phyloP scores from a whole-genome alignment of 2,797 vertebrate species.

The Chloroceryle amazona region DNA sequence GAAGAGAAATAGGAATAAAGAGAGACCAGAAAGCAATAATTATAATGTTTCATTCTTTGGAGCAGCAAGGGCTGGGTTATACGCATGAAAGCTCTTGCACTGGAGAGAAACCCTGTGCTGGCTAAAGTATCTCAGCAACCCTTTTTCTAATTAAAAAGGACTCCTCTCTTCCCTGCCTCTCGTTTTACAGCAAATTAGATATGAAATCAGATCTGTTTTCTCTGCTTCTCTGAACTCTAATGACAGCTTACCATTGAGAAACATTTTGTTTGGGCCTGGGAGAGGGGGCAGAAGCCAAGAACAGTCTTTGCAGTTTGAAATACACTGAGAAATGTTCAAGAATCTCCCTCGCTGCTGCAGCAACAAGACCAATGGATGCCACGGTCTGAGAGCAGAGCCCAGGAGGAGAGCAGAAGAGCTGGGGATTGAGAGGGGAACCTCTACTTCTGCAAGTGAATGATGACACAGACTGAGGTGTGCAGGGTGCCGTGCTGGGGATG shows the following conservation, averaged over 20 bases:
- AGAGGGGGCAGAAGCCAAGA: conserved; percentile 31
- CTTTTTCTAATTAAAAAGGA: conserved; percentile 58
- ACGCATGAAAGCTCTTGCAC: background rate
- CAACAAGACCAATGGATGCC: background rate
- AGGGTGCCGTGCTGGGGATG: background rate
- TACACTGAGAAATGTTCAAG: background rate
- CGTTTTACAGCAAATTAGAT: conserved; percentile 63
- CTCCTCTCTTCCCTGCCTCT: conserved; percentile 48
- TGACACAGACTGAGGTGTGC: fast-evolving
- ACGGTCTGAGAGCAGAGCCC: background rate
- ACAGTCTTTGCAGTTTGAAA: background rate
- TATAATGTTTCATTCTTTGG: conserved; percentile 26
- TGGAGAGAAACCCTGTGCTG: background rate
- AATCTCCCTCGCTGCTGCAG: background rate
- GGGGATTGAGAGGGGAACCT: background rate
- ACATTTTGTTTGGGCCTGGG: conserved; percentile 52
- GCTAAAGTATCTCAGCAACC: background rate
- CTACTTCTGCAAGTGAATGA: background rate
- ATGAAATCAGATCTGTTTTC: conserved; percentile 62
- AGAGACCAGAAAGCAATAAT: background rate
- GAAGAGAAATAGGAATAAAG: background rate
- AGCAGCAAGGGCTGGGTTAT: conserved; percentile 28
- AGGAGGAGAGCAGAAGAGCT: background rate
- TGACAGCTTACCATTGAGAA: conserved; percentile 39
- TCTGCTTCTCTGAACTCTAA: conserved; percentile 25